A percentile compares a stretch with the other conserved stretches of the same genome.
Evolutionary conservation across 37 sponge, comb jelly and placozoan species (phyloP).

Genomic region (Crambe crambe): DNA sequence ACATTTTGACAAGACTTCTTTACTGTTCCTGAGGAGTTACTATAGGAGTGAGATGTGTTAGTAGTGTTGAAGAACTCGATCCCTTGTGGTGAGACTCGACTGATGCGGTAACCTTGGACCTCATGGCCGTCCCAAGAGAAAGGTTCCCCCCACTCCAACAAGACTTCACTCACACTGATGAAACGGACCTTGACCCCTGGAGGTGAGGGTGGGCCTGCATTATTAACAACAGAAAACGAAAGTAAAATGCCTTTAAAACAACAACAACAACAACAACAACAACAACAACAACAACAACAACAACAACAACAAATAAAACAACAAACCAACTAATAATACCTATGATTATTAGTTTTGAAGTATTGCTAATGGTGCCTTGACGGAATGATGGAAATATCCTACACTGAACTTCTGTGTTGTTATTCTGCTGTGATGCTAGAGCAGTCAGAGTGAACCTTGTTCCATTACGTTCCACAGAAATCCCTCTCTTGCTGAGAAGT

Average conservation of each 20-base stretch:
- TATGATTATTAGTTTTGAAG: no score
- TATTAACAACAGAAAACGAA: no score
- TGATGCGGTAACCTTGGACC: neutral
- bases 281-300: no score
- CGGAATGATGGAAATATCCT: no score
- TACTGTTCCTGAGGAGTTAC: neutral
- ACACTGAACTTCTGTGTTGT: neutral
- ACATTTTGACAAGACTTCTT: neutral
- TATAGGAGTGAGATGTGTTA: neutral
- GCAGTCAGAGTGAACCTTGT: neutral
- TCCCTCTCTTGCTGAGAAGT: neutral
- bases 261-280: no score
- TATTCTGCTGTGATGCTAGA: neutral
- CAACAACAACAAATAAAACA: no score
- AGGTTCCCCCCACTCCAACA: slow-evolving; percentile 1
- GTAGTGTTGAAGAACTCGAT: neutral
- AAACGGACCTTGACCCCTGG: neutral
- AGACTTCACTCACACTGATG: neutral
- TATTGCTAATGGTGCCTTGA: no score
- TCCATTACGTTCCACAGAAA: neutral
- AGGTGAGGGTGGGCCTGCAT: neutral
- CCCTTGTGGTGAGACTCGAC: neutral
- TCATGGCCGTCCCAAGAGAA: slow-evolving; percentile 11
- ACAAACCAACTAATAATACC: no score
- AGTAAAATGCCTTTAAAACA: no score